phyloP scores from a whole-genome alignment of 2,113 vertebrate genomes.

The Plotosus lineatus region DNA sequence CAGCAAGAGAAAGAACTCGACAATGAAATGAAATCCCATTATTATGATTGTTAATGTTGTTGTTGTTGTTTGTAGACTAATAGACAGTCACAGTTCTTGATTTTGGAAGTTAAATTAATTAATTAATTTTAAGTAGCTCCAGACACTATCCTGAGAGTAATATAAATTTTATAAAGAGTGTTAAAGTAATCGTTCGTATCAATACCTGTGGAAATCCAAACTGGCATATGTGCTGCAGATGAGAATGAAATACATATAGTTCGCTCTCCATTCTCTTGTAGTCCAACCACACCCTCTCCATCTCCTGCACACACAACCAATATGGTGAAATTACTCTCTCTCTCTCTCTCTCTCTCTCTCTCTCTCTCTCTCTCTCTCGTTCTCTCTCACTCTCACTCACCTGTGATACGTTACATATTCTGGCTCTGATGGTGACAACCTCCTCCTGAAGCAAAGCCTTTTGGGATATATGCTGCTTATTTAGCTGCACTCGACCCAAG shows the following conservation, averaged over 20 bases:
- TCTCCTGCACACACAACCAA: constrained; percentile 71
- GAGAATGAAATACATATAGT: constrained; percentile 79
- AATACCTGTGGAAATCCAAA: constrained; percentile 72
- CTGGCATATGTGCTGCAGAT: constrained; percentile 81
- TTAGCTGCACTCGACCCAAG: constrained; percentile 70
- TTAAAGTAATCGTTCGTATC: constrained; percentile 5
- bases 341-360: not conserved
- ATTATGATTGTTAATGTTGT: too few relatives aligned
- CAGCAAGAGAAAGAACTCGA: too few relatives aligned
- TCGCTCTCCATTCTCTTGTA: constrained; percentile 85
- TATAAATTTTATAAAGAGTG: not conserved
- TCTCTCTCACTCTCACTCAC: constrained; percentile 57
- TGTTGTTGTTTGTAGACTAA: too few relatives aligned
- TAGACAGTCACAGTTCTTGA: too few relatives aligned
- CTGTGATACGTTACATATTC: constrained; percentile 81
- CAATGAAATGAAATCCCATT: too few relatives aligned
- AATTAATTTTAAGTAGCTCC: too few relatives aligned
- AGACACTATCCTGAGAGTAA: too few relatives aligned
- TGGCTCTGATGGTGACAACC: constrained; percentile 81
- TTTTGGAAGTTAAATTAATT: too few relatives aligned
- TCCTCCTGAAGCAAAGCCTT: constrained; percentile 86
- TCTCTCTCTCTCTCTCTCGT: not conserved
- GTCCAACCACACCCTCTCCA: constrained; percentile 80
- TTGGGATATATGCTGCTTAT: constrained; percentile 74
- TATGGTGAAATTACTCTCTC: not conserved